These are phyloP conservation scores for Lypha dubia DNA, from an alignment of 2,888 invertebrate genomes.

Conservation along the genomic window DNA sequence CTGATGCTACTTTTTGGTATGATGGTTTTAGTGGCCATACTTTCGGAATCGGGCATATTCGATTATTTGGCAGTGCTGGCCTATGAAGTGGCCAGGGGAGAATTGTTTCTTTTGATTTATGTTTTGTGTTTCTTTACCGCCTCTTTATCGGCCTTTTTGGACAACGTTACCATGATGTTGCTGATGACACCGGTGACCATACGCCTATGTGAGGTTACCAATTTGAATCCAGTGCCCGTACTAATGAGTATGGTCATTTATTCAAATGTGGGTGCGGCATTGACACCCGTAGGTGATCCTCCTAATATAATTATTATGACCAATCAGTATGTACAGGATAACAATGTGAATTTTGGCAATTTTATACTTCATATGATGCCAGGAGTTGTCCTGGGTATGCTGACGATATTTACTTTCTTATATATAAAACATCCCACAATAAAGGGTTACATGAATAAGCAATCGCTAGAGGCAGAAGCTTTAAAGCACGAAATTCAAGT, in stretches of 20 bases:
- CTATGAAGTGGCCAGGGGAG: conserved; percentile 87
- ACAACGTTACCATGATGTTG: conserved; percentile 90
- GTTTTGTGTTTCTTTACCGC: conserved; percentile 88
- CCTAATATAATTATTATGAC: conserved; percentile 85
- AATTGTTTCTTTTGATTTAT: conserved; percentile 88
- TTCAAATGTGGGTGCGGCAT: conserved; percentile 94
- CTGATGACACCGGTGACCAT: conserved; percentile 91
- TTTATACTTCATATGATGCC: conserved; percentile 92
- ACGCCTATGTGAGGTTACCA: conserved; percentile 93
- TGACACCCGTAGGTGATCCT: conserved; percentile 95
- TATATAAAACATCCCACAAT: conserved; percentile 88
- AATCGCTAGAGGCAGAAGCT: conserved; percentile 87
- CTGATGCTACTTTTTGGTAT: conserved; percentile 88
- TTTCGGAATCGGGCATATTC: conserved; percentile 91
- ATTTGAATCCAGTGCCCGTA: conserved; percentile 92
- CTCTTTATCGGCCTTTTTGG: conserved; percentile 88
- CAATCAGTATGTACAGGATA: conserved; percentile 74
- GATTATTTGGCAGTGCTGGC: conserved; percentile 89
- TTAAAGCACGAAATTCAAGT: conserved; percentile 90
- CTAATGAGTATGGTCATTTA: conserved; percentile 93
- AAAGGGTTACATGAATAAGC: conserved; percentile 86
- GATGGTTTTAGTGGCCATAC: conserved; percentile 90
- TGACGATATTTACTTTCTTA: conserved; percentile 88
- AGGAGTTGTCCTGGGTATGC: conserved; percentile 87
- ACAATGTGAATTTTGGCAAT: conserved; percentile 89